Conservation (phyloP, 1,140 invertebrate genomes). For the Bombus consobrinus region DNA sequence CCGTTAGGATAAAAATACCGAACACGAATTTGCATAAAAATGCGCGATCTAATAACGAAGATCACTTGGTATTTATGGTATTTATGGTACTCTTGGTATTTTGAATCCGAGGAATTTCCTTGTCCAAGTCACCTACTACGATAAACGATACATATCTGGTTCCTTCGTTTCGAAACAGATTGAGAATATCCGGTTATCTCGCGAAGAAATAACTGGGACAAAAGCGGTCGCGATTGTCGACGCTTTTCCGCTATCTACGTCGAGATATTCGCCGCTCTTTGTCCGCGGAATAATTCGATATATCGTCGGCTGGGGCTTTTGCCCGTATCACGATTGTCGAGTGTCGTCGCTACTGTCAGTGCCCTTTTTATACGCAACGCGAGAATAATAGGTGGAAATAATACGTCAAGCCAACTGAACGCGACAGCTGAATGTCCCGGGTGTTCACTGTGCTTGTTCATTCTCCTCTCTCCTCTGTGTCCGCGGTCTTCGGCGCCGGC, state of each 20-base stretch:
- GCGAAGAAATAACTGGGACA: neutral
- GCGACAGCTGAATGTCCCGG: slow-evolving; percentile 69
- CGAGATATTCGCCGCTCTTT: slow-evolving; percentile 20
- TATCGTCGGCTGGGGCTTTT: slow-evolving; percentile 27
- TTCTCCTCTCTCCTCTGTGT: neutral
- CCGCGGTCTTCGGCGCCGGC: neutral
- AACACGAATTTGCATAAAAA: too few species aligned
- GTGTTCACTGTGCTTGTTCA: neutral
- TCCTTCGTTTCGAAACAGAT: neutral
- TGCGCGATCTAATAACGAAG: too few species aligned
- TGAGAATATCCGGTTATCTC: neutral
- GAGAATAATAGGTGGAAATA: slow-evolving; percentile 72
- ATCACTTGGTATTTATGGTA: too few species aligned
- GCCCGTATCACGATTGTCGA: slow-evolving; percentile 26
- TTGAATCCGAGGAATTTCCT: neutral
- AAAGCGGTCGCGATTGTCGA: neutral
- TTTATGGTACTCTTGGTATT: too few species aligned
- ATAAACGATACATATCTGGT: neutral
- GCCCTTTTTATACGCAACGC: slow-evolving; percentile 18
- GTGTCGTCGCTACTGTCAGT: slow-evolving; percentile 30
- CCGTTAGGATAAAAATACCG: too few species aligned
- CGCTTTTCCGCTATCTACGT: neutral
- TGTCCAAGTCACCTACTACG: too few species aligned
- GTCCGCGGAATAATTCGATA: slow-evolving; percentile 41
- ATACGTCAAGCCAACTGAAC: slow-evolving; percentile 70